Evolutionary conservation across 2,888 invertebrate genomes (phyloP).

Genomic region (Drosophila longiperda): DNA sequence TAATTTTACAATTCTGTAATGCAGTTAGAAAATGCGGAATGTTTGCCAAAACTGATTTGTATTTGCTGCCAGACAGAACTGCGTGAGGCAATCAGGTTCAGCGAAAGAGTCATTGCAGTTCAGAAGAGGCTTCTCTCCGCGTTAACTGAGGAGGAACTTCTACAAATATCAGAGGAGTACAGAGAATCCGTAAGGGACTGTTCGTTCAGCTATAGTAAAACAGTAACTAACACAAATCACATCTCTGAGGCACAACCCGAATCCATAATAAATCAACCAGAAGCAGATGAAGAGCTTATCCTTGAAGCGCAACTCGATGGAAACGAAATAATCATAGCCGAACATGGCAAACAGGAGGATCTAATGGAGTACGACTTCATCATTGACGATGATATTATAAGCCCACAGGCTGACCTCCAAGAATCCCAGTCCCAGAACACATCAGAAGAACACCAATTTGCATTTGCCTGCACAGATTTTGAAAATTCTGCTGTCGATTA

Average conservation of each 20-base stretch:
- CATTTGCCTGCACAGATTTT: not conserved
- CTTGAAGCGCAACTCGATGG: constrained; percentile 15
- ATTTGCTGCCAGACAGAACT: constrained; percentile 55
- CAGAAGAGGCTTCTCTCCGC: constrained; percentile 44
- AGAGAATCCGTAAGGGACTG: constrained; percentile 26
- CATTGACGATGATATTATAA: constrained; percentile 38
- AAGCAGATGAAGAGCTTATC: constrained; percentile 6
- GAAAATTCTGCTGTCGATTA: constrained; percentile 7
- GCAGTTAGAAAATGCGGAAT: constrained; percentile 43
- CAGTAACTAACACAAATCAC: not conserved
- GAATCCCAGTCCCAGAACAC: not conserved
- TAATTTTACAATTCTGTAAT: not conserved
- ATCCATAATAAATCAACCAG: not conserved
- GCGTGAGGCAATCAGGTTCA: constrained; percentile 48
- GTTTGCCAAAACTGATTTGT: constrained; percentile 51
- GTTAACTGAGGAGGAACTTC: constrained; percentile 37
- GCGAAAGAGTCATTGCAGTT: constrained; percentile 48
- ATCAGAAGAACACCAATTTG: constrained; percentile 10
- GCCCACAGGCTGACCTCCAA: constrained; percentile 13
- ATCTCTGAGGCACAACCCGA: constrained; percentile 5
- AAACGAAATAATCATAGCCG: constrained; percentile 4
- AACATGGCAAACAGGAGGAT: constrained; percentile 16
- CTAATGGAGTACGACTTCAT: constrained; percentile 44
- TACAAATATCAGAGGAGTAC: constrained; percentile 37
- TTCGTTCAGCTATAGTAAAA: constrained; percentile 2